Percentiles rank a stretch among this genome's conserved stretches.
Conservation (phyloP, 1,140 invertebrate genomes). For the Eriosoma lanigerum region DNA sequence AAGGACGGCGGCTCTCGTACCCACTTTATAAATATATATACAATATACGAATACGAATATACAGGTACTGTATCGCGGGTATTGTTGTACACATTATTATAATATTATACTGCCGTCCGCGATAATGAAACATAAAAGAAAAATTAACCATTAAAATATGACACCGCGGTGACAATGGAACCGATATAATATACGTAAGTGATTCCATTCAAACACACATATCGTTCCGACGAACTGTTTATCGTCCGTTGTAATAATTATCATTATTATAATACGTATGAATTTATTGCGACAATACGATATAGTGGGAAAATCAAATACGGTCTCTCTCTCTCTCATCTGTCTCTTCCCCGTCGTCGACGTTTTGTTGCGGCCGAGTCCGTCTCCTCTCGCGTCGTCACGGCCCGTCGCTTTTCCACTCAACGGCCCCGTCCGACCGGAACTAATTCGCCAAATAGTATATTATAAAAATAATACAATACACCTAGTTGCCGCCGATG, state of each 20-base stretch:
- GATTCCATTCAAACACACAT: slow-evolving; percentile 50
- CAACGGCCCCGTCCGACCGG: slow-evolving; percentile 38
- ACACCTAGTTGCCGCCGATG: neutral
- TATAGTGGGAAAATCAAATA: neutral
- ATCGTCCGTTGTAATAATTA: slow-evolving; percentile 5
- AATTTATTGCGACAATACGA: slow-evolving; percentile 38
- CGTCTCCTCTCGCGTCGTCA: slow-evolving; percentile 1
- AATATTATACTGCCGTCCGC: neutral
- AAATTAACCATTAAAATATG: slow-evolving; percentile 52
- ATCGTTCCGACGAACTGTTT: too few relatives aligned
- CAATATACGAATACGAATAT: too few relatives aligned
- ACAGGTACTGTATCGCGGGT: too few relatives aligned
- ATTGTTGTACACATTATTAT: too few relatives aligned
- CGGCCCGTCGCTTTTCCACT: slow-evolving; percentile 28
- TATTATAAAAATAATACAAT: neutral
- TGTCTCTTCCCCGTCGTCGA: neutral
- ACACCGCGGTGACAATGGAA: slow-evolving; percentile 43
- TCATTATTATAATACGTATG: neutral
- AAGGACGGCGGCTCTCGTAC: too few relatives aligned
- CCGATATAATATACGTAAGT: too few relatives aligned
- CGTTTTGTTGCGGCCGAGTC: neutral
- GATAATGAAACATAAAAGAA: slow-evolving; percentile 21
- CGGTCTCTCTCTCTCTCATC: neutral
- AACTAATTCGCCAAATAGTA: slow-evolving; percentile 33
- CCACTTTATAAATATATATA: too few relatives aligned